phyloP scores from a whole-genome alignment of 2,888 invertebrate genomes.

The Odontomyia ornata region DNA sequence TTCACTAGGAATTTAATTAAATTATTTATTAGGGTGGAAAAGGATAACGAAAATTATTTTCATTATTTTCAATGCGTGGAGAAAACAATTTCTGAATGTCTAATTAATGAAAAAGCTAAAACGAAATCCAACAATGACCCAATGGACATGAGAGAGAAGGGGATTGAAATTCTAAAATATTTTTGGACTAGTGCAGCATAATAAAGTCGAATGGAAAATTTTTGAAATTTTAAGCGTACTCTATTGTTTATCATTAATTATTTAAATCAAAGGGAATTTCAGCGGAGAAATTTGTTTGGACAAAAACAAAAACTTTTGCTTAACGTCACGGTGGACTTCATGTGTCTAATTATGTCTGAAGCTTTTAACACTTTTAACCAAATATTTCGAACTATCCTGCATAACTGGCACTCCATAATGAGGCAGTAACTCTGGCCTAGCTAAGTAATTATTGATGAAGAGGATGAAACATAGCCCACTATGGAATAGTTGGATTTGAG shows the following conservation, averaged over 20 bases:
- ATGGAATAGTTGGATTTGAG: no score
- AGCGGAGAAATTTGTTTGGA: no score
- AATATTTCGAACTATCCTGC: no score
- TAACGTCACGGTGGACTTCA: no score
- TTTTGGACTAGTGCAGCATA: background rate
- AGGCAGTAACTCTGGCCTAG: no score
- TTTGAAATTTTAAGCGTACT: background rate
- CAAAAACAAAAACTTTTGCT: no score
- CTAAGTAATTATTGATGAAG: no score
- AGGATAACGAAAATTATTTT: constrained; percentile 48
- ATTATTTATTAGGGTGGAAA: constrained; percentile 52
- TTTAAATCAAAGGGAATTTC: background rate
- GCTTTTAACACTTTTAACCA: no score
- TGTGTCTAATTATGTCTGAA: no score
- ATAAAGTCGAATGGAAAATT: background rate
- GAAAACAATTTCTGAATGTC: constrained; percentile 43
- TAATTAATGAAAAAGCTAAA: constrained; percentile 45
- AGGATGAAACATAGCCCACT: no score
- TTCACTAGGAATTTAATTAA: constrained; percentile 52
- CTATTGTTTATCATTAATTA: background rate
- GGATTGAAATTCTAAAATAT: background rate
- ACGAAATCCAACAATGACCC: background rate
- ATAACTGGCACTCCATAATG: no score
- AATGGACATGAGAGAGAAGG: constrained; percentile 6
- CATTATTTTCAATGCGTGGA: constrained; percentile 43